phyloP scores from a whole-genome alignment of 2,888 invertebrate species.

The Tetragnatha montana region DNA sequence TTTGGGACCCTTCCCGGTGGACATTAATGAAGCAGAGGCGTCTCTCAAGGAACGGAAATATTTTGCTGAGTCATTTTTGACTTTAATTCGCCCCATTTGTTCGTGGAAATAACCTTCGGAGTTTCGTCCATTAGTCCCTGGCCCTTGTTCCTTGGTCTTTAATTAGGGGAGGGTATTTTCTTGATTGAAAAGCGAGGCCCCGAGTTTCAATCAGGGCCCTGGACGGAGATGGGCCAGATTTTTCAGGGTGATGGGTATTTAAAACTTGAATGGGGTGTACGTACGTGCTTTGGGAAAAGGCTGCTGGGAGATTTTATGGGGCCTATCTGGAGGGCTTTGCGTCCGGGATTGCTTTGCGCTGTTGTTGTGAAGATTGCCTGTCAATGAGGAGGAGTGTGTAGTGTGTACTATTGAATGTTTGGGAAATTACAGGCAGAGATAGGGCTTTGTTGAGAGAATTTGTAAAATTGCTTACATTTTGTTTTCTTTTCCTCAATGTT shows the following conservation, averaged over 20 bases:
- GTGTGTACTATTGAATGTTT: too few relatives aligned
- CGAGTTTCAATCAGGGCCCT: neutral
- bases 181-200: slow-evolving; percentile 19
- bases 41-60: slow-evolving; percentile 19
- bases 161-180: slow-evolving; percentile 20
- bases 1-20: slow-evolving; percentile 16
- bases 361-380: too few relatives aligned
- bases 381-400: too few relatives aligned
- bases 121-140: slow-evolving; percentile 26
- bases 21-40: slow-evolving; percentile 36
- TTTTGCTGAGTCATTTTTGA: slow-evolving; percentile 56
- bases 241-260: neutral
- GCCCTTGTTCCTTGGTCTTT: neutral
- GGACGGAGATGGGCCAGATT: neutral
- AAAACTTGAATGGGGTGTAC: neutral
- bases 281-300: neutral
- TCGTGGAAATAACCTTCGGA: slow-evolving; percentile 31
- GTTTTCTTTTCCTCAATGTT: too few relatives aligned
- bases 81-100: slow-evolving; percentile 58
- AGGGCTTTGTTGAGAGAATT: too few relatives aligned
- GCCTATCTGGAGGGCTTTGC: too few relatives aligned
- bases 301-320: neutral
- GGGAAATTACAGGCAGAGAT: too few relatives aligned
- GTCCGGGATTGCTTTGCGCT: too few relatives aligned
- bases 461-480: too few relatives aligned